These are phyloP conservation scores for Lutraria lutraria DNA, from an alignment of 2,888 invertebrate genomes.

Conservation along the genomic window DNA sequence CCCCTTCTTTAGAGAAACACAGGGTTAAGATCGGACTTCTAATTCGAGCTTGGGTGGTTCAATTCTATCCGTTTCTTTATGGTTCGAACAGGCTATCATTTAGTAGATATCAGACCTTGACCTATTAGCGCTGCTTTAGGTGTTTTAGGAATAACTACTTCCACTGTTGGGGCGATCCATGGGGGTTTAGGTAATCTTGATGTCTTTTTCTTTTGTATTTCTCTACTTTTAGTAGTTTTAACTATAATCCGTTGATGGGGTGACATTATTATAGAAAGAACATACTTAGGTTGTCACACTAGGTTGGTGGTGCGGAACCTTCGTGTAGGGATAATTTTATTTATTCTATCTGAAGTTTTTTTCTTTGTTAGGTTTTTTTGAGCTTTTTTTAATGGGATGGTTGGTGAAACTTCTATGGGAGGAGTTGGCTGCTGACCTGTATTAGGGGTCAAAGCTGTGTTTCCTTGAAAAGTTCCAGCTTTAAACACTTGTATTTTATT, in stretches of 20 bases:
- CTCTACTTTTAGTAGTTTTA: background rate
- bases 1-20: background rate
- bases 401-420: slow-evolving; percentile 88
- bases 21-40: background rate
- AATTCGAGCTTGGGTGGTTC: slow-evolving; percentile 41
- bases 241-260: slow-evolving; percentile 75
- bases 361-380: slow-evolving; percentile 90
- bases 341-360: slow-evolving; percentile 91
- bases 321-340: slow-evolving; percentile 91
- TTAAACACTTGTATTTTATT: slow-evolving; percentile 92
- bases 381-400: slow-evolving; percentile 89
- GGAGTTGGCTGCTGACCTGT: slow-evolving; percentile 89
- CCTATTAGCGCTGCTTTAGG: background rate
- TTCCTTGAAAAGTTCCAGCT: slow-evolving; percentile 91
- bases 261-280: slow-evolving; percentile 90
- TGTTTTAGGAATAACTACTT: background rate
- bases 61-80: slow-evolving; percentile 66
- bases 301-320: slow-evolving; percentile 89
- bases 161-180: slow-evolving; percentile 4
- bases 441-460: slow-evolving; percentile 89
- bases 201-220: background rate
- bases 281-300: slow-evolving; percentile 90
- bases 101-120: slow-evolving; percentile 15
- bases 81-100: slow-evolving; percentile 40
- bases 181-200: background rate